Percentiles rank a stretch among this genome's conserved stretches.
Conservation (phyloP, 2,888 invertebrate genomes). For the Ichneumoninae sp. region DNA sequence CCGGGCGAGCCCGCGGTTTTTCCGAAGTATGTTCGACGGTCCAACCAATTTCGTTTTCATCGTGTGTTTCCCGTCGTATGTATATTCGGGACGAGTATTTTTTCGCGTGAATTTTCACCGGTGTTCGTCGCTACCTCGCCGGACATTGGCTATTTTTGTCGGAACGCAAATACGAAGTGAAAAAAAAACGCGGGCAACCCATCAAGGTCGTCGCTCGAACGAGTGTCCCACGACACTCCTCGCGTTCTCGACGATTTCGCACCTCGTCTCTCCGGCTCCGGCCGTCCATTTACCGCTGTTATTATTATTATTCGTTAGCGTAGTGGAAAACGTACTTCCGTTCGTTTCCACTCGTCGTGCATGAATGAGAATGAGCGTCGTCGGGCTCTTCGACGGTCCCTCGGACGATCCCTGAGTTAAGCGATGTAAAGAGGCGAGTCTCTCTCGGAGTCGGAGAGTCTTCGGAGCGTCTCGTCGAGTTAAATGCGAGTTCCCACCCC, state of each 20-base stretch:
- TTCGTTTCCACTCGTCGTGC: slow-evolving; percentile 45
- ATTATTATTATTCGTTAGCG: slow-evolving; percentile 43
- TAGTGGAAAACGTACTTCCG: slow-evolving; percentile 62
- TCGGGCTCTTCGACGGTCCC: not conserved
- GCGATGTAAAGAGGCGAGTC: slow-evolving; percentile 7
- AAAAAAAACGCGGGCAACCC: not conserved
- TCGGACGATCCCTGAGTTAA: not conserved
- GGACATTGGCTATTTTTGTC: not conserved
- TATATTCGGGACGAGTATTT: not conserved
- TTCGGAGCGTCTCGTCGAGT: slow-evolving; percentile 33
- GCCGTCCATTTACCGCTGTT: slow-evolving; percentile 8
- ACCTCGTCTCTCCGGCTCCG: slow-evolving; percentile 9
- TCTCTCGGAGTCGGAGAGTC: slow-evolving; percentile 5
- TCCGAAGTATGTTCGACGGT: slow-evolving; percentile 1
- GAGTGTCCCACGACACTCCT: not conserved
- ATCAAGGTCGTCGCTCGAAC: not conserved
- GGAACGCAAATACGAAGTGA: not conserved
- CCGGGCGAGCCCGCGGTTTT: slow-evolving; percentile 35
- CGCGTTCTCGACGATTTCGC: not conserved
- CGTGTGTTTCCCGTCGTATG: slow-evolving; percentile 5
- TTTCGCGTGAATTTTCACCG: not conserved
- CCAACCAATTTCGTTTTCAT: slow-evolving; percentile 14
- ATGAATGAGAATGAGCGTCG: slow-evolving; percentile 61
- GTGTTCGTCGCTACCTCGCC: not conserved
- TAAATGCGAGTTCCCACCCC: slow-evolving; percentile 30